Base-by-base conservation (phyloP, 2,797 vertebrate genomes). In the Cyprinella venusta region DNA sequence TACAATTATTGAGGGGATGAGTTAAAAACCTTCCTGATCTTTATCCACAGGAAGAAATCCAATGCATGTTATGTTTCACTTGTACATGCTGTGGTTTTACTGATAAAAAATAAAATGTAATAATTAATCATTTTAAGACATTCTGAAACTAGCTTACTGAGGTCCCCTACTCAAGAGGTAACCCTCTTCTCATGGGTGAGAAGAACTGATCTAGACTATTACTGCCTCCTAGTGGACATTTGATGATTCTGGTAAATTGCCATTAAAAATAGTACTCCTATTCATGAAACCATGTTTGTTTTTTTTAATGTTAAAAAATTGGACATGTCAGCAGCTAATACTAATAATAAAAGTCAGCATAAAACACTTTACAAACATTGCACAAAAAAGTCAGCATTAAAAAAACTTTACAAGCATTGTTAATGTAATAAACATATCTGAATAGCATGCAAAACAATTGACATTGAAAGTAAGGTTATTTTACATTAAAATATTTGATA, bases 211-310 rank as follows among this genome's bases (percentile, higher is more conserved):
- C 26, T 18, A 19, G 65, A 40, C 50, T 21, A n/a, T 54, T 42
- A 56, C 30, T 13, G n/a, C 65, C 78, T 26, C 64, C 78, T 80
- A 24, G 64, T 56, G 78, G 65, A 68, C 78, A 56, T 56, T 40
- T 69, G 2, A 7, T 13, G 5, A 79, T 38, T 40, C 5, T 79
- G 21, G 0, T 40, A 65, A 48, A 63, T 1, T 30, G 16, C 5
- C 8, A 59, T 61, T 26, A 1, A 26, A 59, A 76, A 42, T 76
- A 42, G 6, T 24, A n/a, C 13, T 24, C n/a, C 4, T 0, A 26
- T 12, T 71, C 24, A 16, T 74, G 10, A 76, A 48, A 15, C 13
- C 1, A 15, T 48, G 12, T 45, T 13, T 1, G 1, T 4, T 13
- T 13, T 15, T 45, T 13, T 45, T 5, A 13, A 13, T 13, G 42